A percentile compares a stretch with the other conserved stretches of the same genome.
Evolutionary conservation across 2,113 vertebrate species (phyloP).

Genomic region (Neoarius graeffei): DNA sequence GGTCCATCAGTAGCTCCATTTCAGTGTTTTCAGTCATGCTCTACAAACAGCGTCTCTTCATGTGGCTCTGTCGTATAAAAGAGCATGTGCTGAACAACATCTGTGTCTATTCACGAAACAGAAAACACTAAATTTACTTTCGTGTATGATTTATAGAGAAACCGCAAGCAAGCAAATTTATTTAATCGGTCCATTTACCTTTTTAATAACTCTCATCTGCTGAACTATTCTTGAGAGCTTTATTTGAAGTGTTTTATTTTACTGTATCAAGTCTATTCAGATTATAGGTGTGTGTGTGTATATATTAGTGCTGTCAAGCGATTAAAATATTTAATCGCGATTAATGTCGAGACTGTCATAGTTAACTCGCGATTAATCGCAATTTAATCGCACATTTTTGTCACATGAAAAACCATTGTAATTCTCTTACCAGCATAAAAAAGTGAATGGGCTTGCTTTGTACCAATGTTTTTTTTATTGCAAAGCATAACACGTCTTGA

Average conservation of each 20-base stretch:
- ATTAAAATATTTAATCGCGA: too few species aligned
- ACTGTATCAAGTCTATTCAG: slow-evolving; percentile 1
- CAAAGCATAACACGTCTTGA: too few species aligned
- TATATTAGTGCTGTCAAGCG: too few species aligned
- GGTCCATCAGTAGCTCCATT: neutral
- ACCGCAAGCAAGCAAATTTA: neutral
- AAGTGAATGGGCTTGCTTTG: too few species aligned
- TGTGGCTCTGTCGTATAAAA: neutral
- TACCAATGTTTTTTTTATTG: too few species aligned
- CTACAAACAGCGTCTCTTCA: slow-evolving; percentile 1
- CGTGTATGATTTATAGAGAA: neutral
- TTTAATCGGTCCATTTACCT: neutral
- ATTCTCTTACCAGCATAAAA: too few species aligned
- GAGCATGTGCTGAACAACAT: slow-evolving; percentile 2
- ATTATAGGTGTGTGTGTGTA: slow-evolving; percentile 6
- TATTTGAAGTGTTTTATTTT: slow-evolving; percentile 17
- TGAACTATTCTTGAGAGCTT: neutral
- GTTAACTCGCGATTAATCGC: too few species aligned
- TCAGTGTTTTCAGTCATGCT: slow-evolving; percentile 6
- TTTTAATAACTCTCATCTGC: neutral
- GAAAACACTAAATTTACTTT: neutral
- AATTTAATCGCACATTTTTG: too few species aligned
- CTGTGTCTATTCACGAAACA: neutral
- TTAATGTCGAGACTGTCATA: too few species aligned
- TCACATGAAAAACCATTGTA: too few species aligned